phyloP scores from a whole-genome alignment of 2,113 vertebrate genomes.

The Tetrao urogallus region DNA sequence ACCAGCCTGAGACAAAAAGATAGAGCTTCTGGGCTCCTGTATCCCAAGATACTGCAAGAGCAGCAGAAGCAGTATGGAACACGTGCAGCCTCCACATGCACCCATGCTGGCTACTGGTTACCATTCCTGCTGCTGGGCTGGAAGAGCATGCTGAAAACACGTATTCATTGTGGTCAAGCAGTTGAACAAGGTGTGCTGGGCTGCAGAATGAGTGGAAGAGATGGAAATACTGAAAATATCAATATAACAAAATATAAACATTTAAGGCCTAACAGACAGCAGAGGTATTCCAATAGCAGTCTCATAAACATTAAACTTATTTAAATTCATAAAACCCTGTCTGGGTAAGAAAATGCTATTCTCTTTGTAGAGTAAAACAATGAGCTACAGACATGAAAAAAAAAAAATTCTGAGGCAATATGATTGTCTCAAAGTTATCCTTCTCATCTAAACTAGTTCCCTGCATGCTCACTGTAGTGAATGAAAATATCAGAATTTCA shows the following conservation, averaged over 20 bases:
- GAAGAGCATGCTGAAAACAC: background rate
- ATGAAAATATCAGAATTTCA: constrained; percentile 1
- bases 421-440: background rate
- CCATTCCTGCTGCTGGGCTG: background rate
- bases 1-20: background rate
- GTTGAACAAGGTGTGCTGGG: background rate
- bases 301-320: background rate
- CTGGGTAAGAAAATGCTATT: background rate
- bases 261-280: background rate
- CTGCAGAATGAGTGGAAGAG: background rate
- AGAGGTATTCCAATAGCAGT: background rate
- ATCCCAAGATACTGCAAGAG: background rate
- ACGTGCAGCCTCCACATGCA: background rate
- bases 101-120: background rate
- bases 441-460: background rate
- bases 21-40: background rate
- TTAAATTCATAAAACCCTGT: background rate
- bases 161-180: background rate
- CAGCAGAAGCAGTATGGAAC: background rate
- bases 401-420: background rate
- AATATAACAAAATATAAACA: background rate
- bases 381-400: background rate
- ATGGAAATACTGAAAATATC: background rate
- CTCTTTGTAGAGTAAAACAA: background rate
- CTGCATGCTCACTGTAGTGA: background rate